Evolutionary conservation across 2,888 invertebrate genomes (phyloP).

Genomic region (Cyclophora punctaria): DNA sequence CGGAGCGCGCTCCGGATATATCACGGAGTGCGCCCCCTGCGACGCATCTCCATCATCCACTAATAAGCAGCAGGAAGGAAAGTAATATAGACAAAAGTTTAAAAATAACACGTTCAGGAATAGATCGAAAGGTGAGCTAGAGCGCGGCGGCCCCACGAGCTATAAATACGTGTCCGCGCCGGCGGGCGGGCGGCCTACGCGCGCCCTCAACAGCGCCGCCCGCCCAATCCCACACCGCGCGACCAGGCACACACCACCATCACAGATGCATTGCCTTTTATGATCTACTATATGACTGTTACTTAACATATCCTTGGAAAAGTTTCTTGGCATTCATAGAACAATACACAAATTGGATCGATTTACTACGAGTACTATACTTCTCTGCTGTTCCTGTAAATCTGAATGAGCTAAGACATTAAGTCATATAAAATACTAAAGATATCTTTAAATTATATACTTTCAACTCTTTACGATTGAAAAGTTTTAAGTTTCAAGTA

Average conservation of each 20-base stretch:
- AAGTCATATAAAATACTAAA: too few relatives aligned
- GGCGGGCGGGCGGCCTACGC: conserved; percentile 46
- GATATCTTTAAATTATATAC: too few relatives aligned
- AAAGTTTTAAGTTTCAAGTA: too few relatives aligned
- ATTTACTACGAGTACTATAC: too few relatives aligned
- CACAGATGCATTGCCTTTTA: too few relatives aligned
- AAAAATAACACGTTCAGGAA: conserved; percentile 63
- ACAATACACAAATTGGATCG: too few relatives aligned
- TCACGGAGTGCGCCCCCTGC: conserved; percentile 68
- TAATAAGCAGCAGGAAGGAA: conserved; percentile 72
- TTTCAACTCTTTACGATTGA: too few relatives aligned
- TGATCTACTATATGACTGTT: too few relatives aligned
- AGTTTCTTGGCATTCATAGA: too few relatives aligned
- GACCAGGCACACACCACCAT: conserved; percentile 17
- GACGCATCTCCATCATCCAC: conserved; percentile 71
- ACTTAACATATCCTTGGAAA: too few relatives aligned
- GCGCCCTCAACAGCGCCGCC: conserved; percentile 36
- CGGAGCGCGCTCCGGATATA: conserved; percentile 53
- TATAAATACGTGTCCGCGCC: conserved; percentile 55
- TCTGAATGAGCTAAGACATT: too few relatives aligned
- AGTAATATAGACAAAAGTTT: conserved; percentile 74
- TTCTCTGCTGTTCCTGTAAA: too few relatives aligned
- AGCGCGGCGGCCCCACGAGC: conserved; percentile 61
- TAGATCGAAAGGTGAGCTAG: conserved; percentile 72
- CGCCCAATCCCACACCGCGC: conserved; percentile 23